Evolutionary conservation across 2,113 vertebrate genomes (phyloP).

Genomic region (Callithrix jacchus): DNA sequence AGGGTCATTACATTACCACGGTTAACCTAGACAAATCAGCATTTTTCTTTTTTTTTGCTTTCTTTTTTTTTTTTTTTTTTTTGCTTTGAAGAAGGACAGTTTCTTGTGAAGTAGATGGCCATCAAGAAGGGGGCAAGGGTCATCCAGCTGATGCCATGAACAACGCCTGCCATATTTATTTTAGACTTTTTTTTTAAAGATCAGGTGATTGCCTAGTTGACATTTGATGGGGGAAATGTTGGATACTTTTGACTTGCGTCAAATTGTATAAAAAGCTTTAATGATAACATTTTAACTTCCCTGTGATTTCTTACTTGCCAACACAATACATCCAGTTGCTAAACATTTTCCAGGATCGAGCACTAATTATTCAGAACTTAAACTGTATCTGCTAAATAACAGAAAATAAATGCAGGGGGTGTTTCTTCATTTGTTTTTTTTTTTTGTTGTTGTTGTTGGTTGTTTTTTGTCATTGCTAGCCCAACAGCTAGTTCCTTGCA

Average conservation of each 20-base stretch:
- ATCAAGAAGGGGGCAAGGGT: not conserved
- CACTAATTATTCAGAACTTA: not conserved
- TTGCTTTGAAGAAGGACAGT: not conserved
- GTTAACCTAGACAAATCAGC: not conserved
- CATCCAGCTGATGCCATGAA: fast-evolving
- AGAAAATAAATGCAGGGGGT: not conserved
- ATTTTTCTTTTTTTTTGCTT: not conserved
- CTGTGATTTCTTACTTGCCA: not conserved
- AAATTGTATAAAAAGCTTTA: not conserved
- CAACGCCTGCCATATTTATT: not conserved
- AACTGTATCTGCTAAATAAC: not conserved
- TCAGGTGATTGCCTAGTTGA: not conserved
- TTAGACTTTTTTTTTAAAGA: not conserved
- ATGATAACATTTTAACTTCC: not conserved
- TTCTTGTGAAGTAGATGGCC: not conserved
- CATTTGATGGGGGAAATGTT: not conserved
- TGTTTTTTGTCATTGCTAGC: not conserved
- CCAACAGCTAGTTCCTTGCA: not conserved
- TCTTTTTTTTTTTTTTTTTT: not conserved
- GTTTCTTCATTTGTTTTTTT: not conserved
- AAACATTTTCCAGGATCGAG: not conserved
- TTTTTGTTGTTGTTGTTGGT: not conserved
- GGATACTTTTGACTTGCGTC: not conserved
- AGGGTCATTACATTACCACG: not conserved
- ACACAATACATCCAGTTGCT: not conserved